phyloP scores from a whole-genome alignment of 1,140 invertebrate species.

The Drosophila tropicalis region DNA sequence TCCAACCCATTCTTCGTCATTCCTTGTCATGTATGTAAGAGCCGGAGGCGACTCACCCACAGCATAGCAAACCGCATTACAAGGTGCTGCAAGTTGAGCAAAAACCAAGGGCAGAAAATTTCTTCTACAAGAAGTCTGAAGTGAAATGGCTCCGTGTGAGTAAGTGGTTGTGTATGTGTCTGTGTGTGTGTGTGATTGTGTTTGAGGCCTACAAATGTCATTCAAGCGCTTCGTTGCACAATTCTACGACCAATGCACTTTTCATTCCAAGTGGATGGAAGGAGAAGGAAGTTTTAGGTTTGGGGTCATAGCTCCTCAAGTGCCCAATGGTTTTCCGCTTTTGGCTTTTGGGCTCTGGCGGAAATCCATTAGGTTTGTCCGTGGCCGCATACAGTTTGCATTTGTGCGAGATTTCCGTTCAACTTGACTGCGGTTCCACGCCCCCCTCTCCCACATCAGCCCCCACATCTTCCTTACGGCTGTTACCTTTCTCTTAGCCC shows the following conservation, averaged over 20 bases:
- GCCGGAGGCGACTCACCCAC: conserved; percentile 37
- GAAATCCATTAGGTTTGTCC: conserved; percentile 75
- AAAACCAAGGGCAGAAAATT: conserved; percentile 8
- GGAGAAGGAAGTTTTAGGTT: neutral
- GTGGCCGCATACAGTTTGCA: conserved; percentile 64
- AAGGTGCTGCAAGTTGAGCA: conserved; percentile 18
- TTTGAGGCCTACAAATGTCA: conserved; percentile 71
- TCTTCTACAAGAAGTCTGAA: neutral
- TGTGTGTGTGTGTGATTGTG: conserved; percentile 8
- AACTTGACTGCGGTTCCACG: conserved; percentile 46
- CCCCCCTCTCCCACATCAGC: neutral
- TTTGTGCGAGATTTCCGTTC: conserved; percentile 73
- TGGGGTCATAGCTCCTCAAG: conserved; percentile 52
- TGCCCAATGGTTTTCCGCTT: conserved; percentile 68
- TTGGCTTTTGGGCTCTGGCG: conserved; percentile 59
- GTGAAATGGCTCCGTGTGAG: neutral
- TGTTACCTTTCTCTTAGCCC: neutral
- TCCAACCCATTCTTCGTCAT: neutral
- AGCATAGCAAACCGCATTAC: conserved; percentile 11
- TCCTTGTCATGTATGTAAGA: neutral
- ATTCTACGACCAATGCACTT: conserved; percentile 25
- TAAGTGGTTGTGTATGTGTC: conserved; percentile 10
- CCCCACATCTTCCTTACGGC: neutral
- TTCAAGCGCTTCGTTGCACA: conserved; percentile 42
- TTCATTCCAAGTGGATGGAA: neutral